Evolutionary conservation across 2,113 vertebrate genomes (phyloP).

Genomic region (Oncorhynchus masou): DNA sequence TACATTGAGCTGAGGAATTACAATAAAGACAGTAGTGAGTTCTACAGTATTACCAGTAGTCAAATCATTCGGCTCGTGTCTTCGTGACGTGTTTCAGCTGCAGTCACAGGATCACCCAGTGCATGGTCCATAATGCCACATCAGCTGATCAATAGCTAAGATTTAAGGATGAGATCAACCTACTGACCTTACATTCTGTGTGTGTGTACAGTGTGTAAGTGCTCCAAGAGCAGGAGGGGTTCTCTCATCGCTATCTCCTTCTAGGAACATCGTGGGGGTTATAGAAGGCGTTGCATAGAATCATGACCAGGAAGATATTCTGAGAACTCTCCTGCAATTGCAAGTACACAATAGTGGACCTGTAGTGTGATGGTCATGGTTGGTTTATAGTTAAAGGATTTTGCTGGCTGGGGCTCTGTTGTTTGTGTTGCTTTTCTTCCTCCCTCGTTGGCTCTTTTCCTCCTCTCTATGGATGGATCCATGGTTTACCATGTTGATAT

Average conservation of each 20-base stretch:
- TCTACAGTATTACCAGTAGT: background rate
- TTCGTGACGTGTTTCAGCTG: too few relatives aligned
- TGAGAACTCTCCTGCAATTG: background rate
- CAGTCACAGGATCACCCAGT: too few relatives aligned
- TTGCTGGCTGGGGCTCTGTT: background rate
- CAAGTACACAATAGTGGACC: background rate
- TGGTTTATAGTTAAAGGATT: background rate
- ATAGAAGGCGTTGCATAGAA: background rate
- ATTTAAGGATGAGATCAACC: background rate
- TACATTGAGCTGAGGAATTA: background rate
- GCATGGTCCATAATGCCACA: too few relatives aligned
- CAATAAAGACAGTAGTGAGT: background rate
- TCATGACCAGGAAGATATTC: background rate
- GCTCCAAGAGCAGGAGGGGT: background rate
- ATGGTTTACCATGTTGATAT: background rate
- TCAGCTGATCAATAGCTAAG: background rate
- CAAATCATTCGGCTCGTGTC: background rate
- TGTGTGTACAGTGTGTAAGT: background rate
- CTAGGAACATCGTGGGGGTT: background rate
- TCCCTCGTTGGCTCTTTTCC: background rate
- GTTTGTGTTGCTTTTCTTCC: background rate
- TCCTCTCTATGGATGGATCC: background rate
- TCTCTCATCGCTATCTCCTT: background rate
- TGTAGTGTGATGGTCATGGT: background rate
- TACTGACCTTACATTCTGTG: background rate